A percentile compares a stretch with the other conserved stretches of the same genome.
phyloP scores from a whole-genome alignment of 2,888 invertebrate species.

The Cactoblastis cactorum region DNA sequence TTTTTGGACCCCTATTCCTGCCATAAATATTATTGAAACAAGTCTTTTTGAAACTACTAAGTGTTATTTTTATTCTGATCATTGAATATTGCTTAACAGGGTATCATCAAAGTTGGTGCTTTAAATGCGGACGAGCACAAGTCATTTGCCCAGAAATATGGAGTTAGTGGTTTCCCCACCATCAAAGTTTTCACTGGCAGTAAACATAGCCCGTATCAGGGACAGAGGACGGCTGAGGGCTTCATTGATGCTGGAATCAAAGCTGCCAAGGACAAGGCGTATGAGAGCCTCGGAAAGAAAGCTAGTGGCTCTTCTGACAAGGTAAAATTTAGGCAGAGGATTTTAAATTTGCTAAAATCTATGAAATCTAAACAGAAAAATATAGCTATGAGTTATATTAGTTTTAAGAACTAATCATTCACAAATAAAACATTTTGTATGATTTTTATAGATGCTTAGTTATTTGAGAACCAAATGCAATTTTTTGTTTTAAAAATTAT shows the following conservation, averaged over 20 bases:
- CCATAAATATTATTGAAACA: no score
- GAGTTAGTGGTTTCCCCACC: slow-evolving; percentile 95
- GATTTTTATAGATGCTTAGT: background rate
- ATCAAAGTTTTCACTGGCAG: slow-evolving; percentile 95
- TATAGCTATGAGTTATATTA: background rate
- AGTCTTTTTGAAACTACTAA: no score
- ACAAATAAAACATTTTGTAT: background rate
- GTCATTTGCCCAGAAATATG: slow-evolving; percentile 87
- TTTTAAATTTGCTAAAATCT: slow-evolving; percentile 24
- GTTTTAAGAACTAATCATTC: background rate
- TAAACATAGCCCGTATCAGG: slow-evolving; percentile 93
- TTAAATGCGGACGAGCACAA: slow-evolving; percentile 95
- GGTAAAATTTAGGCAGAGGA: slow-evolving; percentile 46
- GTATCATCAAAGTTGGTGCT: slow-evolving; percentile 95
- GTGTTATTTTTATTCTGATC: background rate
- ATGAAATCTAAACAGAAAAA: slow-evolving; percentile 4
- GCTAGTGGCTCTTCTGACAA: slow-evolving; percentile 56
- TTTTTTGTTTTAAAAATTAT: background rate
- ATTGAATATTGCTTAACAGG: slow-evolving; percentile 66
- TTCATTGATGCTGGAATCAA: slow-evolving; percentile 92
- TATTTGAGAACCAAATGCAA: background rate
- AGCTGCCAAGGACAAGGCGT: slow-evolving; percentile 87
- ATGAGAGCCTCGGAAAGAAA: slow-evolving; percentile 83
- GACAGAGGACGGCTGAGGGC: slow-evolving; percentile 90
- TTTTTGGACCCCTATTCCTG: no score